Base-by-base conservation (phyloP, 2,113 vertebrate genomes). In the Probosciger aterrimus region DNA sequence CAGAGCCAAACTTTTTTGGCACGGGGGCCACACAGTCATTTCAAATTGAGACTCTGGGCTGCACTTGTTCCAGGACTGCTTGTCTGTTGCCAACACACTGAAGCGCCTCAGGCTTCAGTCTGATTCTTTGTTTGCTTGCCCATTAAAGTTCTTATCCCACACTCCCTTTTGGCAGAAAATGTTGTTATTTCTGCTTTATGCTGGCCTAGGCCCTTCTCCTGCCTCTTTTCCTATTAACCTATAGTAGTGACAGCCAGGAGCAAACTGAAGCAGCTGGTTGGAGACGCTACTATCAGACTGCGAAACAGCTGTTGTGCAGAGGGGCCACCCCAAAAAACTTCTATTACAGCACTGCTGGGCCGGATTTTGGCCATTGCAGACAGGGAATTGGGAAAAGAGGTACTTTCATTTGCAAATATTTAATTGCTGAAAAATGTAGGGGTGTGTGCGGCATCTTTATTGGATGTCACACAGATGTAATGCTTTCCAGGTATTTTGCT, bases 241-340 rank as follows among this genome's bases (percentile, higher is more conserved):
- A 83, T 80, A 68, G 93, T 78, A 96, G 96, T 63, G 90, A 96
- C 86, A 96, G 96, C 96, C 97, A 96, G 95, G 73, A 97, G 96
- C 93, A 95, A 96, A 96, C 89, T 86, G 94, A 95, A 96, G 95
- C 97, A 97, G 93, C 96, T 96, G 94, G 96, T 96, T 95, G 93
- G 92, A 96, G 92, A 95, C 3, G 16, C 90, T 92, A 76, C 97
- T 91, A 84, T 95, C 95, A 91, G 91, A 84, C 94, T 84, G 94
- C 4, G 62, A 97, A 97, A 97, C 94, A 97, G 95, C 92, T 96
- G 96, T 83, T 96, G 88, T 96, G 94, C 95, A 95, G 88, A 97
- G 93, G 96, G 91, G 91, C 96, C 93, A 93, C 93, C 81, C 85
- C 83, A 89, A 91, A 96, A 96, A 97, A 96, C 86, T 87, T 96